Evolutionary conservation across 92 coral and sea anemone species (phyloP).

Genomic region (Epizoanthus fatuus): DNA sequence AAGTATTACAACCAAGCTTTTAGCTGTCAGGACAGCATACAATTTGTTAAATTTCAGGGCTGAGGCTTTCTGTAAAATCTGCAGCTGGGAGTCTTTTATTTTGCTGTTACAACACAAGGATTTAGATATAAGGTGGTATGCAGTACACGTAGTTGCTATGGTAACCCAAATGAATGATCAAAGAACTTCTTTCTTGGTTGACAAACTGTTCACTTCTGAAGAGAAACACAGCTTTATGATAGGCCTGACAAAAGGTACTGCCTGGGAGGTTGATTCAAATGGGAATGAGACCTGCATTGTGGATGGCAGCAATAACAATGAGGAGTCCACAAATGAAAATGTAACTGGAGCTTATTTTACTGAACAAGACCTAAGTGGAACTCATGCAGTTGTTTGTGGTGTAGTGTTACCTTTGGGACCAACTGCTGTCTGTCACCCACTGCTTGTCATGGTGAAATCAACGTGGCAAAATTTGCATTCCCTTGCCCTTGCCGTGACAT

Average conservation of each 20-base stretch:
- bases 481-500: conserved; percentile 85
- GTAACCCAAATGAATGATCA: conserved; percentile 81
- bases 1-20: conserved; percentile 21
- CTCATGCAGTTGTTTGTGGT: conserved; percentile 72
- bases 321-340: conserved; percentile 8
- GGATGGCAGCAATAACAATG: background rate
- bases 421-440: conserved; percentile 20
- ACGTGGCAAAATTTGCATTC: conserved; percentile 82
- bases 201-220: conserved; percentile 52
- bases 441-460: conserved; percentile 90
- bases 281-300: conserved; percentile 12
- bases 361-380: conserved; percentile 85
- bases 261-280: conserved; percentile 17
- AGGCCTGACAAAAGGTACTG: background rate
- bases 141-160: conserved; percentile 79
- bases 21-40: conserved; percentile 75
- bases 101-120: conserved; percentile 49
- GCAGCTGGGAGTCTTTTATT: conserved; percentile 85
- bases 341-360: conserved; percentile 48
- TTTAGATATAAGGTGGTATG: conserved; percentile 67
- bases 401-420: conserved; percentile 78
- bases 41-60: conserved; percentile 73
- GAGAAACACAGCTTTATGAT: conserved; percentile 54
- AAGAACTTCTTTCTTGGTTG: conserved; percentile 61
- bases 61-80: conserved; percentile 67